These are phyloP conservation scores for Cantharis rufa DNA, from an alignment of 2,888 invertebrate species.

Conservation along the genomic window DNA sequence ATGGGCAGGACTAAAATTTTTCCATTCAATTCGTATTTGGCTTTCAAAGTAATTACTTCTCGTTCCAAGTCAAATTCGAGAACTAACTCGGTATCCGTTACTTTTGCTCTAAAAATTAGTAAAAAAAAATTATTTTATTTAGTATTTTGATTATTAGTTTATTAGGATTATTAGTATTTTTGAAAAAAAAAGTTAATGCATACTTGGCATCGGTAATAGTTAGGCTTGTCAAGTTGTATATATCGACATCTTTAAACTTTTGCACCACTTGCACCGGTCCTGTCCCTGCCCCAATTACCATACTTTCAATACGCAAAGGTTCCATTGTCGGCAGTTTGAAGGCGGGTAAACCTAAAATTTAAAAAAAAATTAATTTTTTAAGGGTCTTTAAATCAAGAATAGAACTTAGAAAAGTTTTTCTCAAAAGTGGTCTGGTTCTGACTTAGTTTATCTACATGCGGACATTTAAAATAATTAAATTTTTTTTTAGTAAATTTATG, in stretches of 20 bases:
- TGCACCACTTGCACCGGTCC: conserved; percentile 69
- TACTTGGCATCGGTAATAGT: conserved; percentile 63
- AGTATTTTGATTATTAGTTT: too few species aligned
- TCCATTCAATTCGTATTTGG: conserved; percentile 69
- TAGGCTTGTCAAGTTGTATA: conserved; percentile 66
- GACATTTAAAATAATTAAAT: too few species aligned
- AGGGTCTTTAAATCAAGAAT: too few species aligned
- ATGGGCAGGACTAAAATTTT: conserved; percentile 58
- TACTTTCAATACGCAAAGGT: conserved; percentile 52
- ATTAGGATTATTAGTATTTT: too few species aligned
- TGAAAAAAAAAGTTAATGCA: conserved; percentile 26
- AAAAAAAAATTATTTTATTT: neutral
- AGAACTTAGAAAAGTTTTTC: too few species aligned
- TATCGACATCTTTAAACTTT: conserved; percentile 66
- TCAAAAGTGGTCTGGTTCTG: too few species aligned
- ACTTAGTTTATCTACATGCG: too few species aligned
- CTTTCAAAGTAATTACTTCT: conserved; percentile 65
- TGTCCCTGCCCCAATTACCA: conserved; percentile 57
- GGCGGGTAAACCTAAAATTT: conserved; percentile 60
- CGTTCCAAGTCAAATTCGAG: conserved; percentile 57
- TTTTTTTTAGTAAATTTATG: too few species aligned
- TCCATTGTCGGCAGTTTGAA: conserved; percentile 63
- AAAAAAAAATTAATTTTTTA: conserved; percentile 31
- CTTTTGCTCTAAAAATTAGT: neutral
- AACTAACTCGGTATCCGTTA: conserved; percentile 41